Percentiles rank a stretch among this genome's conserved stretches.
Conservation (phyloP, 2,113 vertebrate species). For the Orthonyx spaldingii region DNA sequence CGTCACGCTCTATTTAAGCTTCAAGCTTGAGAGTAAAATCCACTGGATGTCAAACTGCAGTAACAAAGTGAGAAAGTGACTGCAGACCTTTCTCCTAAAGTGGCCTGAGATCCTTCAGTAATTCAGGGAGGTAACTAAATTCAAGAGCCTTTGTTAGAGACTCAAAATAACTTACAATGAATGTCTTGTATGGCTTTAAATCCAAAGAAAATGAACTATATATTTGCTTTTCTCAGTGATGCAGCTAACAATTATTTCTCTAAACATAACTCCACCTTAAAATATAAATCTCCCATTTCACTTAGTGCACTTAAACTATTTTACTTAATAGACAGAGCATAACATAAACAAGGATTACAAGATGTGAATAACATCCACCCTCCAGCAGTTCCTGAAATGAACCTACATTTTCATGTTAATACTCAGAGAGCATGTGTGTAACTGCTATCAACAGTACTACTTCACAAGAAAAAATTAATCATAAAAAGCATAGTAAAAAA, state of each 20-base stretch:
- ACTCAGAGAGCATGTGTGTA: neutral
- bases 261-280: neutral
- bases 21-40: neutral
- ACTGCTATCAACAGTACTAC: neutral
- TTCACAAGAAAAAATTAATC: neutral
- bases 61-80: neutral
- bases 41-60: neutral
- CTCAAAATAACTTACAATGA: neutral
- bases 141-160: neutral
- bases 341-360: constrained; percentile 23
- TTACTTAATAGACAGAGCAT: neutral
- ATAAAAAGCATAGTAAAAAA: neutral
- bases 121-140: neutral
- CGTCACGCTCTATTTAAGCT: neutral
- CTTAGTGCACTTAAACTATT: neutral
- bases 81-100: neutral
- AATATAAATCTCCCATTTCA: neutral
- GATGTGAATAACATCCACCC: neutral
- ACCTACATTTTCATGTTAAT: neutral
- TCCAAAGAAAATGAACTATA: neutral
- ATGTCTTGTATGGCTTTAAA: neutral
- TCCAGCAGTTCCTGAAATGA: constrained; percentile 7
- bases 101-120: neutral
- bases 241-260: neutral
- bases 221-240: neutral